Percentiles rank a stretch among this genome's conserved stretches.
phyloP scores from a whole-genome alignment of 2,888 invertebrate species.

The Tipula vernalis region DNA sequence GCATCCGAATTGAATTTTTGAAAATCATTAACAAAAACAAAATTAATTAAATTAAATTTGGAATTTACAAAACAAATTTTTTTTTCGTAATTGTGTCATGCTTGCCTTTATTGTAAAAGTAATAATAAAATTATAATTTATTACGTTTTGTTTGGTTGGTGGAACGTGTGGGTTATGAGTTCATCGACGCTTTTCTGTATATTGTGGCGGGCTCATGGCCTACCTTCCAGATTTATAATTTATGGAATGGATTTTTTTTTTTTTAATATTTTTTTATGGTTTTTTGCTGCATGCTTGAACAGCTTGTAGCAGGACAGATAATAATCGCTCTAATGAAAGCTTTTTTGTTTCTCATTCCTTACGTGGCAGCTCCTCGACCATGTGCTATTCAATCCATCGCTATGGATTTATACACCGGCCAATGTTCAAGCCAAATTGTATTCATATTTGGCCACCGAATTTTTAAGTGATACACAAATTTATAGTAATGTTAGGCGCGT shows the following conservation, averaged over 20 bases:
- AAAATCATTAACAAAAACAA: neutral
- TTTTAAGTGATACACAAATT: constrained; percentile 92
- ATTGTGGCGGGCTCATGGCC: neutral
- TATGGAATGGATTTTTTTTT: neutral
- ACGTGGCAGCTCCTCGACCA: constrained; percentile 97
- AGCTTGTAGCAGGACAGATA: constrained; percentile 43
- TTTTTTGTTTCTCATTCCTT: constrained; percentile 81
- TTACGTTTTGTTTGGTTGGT: neutral
- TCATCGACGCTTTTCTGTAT: neutral
- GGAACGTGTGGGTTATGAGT: neutral
- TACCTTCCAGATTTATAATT: neutral
- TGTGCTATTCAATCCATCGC: constrained; percentile 95
- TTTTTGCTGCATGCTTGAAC: constrained; percentile 25
- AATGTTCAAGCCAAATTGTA: constrained; percentile 91
- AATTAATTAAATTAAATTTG: neutral
- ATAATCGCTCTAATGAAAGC: constrained; percentile 53
- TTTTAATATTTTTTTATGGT: neutral
- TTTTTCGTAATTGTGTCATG: neutral
- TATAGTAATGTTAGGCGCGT: constrained; percentile 94
- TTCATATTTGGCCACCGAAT: constrained; percentile 97
- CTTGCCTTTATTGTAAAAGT: neutral
- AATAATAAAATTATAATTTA: neutral
- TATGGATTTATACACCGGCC: constrained; percentile 98
- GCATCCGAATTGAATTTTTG: neutral
- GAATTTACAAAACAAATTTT: neutral